Evolutionary conservation across 2,113 vertebrate species (phyloP).

Genomic region (Lycaon pictus): DNA sequence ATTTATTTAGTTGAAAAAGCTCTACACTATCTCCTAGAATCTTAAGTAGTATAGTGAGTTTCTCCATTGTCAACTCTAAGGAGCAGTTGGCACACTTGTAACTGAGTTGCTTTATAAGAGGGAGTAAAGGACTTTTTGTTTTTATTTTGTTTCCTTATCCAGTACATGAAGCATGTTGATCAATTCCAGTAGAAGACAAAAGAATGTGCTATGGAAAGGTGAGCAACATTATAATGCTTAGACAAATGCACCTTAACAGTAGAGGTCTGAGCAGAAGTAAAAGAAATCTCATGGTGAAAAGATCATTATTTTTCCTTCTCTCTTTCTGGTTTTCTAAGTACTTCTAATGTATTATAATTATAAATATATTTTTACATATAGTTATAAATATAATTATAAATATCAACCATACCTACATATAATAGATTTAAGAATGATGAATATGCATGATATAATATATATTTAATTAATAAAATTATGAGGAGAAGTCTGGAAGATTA

Average conservation of each 20-base stretch:
- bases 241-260: background rate
- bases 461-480: background rate
- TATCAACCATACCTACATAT: background rate
- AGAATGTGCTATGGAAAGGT: background rate
- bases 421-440: background rate
- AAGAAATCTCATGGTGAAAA: background rate
- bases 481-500: background rate
- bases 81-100: background rate
- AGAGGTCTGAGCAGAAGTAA: background rate
- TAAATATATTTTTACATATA: too few species aligned
- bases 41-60: background rate
- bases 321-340: background rate
- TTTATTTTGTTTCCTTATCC: background rate
- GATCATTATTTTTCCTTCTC: background rate
- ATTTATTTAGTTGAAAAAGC: background rate
- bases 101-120: background rate
- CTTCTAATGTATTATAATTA: background rate
- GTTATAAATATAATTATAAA: background rate
- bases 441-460: background rate
- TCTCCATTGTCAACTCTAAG: background rate
- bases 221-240: background rate
- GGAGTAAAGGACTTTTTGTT: background rate
- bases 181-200: background rate
- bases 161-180: background rate
- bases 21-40: background rate